Conservation (phyloP, 2,797 vertebrate genomes). For the Syndactyla subalaris region DNA sequence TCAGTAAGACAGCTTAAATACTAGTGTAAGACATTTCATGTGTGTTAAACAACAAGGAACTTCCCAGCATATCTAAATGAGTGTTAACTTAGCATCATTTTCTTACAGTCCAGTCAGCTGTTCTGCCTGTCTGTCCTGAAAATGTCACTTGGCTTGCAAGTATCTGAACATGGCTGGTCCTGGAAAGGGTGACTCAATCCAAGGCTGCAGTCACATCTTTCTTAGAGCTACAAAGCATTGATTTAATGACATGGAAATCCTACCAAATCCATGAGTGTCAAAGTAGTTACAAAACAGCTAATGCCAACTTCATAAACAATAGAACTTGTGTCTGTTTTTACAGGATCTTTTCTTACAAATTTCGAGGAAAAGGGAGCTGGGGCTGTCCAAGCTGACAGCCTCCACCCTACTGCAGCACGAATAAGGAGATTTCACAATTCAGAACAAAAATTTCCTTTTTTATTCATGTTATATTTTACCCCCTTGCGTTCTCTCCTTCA, state of each 20-base stretch:
- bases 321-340: neutral
- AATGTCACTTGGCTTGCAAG: neutral
- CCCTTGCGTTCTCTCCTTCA: neutral
- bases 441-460: neutral
- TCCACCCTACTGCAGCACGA: neutral
- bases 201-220: neutral
- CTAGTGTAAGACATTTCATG: neutral
- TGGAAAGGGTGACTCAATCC: neutral
- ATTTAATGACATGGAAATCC: neutral
- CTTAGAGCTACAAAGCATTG: neutral
- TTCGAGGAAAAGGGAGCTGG: neutral
- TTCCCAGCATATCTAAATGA: neutral
- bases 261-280: fast-evolving
- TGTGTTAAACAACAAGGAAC: neutral
- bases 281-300: neutral
- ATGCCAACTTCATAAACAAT: neutral
- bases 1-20: neutral
- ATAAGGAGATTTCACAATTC: neutral
- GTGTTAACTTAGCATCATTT: neutral
- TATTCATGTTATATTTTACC: neutral
- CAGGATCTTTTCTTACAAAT: neutral
- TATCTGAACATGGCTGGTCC: neutral
- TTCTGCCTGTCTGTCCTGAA: neutral
- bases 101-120: neutral
- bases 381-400: neutral